Evolutionary conservation across 2,888 invertebrate species (phyloP).

Genomic region (Anarsia innoxiella): DNA sequence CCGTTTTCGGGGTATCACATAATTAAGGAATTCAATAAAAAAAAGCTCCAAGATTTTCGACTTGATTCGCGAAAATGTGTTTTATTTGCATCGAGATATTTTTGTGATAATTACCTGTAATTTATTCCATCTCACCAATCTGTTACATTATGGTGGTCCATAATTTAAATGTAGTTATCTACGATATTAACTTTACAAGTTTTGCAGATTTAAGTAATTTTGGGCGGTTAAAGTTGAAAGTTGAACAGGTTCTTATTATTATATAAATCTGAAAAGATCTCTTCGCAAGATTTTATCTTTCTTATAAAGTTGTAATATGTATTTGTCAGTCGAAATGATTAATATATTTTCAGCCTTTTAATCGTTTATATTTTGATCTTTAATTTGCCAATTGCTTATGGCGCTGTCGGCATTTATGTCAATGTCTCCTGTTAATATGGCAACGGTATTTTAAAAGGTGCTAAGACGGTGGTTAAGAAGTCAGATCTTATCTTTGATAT

Average conservation of each 20-base stretch:
- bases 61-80: slow-evolving; percentile 15
- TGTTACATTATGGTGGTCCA: slow-evolving; percentile 48
- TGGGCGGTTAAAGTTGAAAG: slow-evolving; percentile 26
- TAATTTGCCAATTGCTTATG: slow-evolving; percentile 21
- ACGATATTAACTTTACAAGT: slow-evolving; percentile 26
- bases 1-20: slow-evolving; percentile 34
- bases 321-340: slow-evolving; percentile 19
- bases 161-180: slow-evolving; percentile 35
- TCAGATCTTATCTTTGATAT: slow-evolving; percentile 9
- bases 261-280: slow-evolving; percentile 16
- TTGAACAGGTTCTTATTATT: slow-evolving; percentile 22
- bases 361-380: slow-evolving; percentile 19
- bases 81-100: slow-evolving; percentile 22
- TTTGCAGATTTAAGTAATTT: slow-evolving; percentile 22
- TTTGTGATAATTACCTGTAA: slow-evolving; percentile 40
- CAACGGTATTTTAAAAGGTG: slow-evolving; percentile 10
- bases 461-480: slow-evolving; percentile 7
- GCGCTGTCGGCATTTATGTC: slow-evolving; percentile 12
- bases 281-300: slow-evolving; percentile 33
- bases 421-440: slow-evolving; percentile 4
- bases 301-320: slow-evolving; percentile 43
- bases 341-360: slow-evolving; percentile 24
- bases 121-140: slow-evolving; percentile 39
- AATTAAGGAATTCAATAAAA: slow-evolving; percentile 44
- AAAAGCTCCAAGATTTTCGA: slow-evolving; percentile 25